A percentile compares a stretch with the other conserved stretches of the same genome.
Conservation (phyloP, 2,888 invertebrate genomes). For the Lasioglossum malachurum region DNA sequence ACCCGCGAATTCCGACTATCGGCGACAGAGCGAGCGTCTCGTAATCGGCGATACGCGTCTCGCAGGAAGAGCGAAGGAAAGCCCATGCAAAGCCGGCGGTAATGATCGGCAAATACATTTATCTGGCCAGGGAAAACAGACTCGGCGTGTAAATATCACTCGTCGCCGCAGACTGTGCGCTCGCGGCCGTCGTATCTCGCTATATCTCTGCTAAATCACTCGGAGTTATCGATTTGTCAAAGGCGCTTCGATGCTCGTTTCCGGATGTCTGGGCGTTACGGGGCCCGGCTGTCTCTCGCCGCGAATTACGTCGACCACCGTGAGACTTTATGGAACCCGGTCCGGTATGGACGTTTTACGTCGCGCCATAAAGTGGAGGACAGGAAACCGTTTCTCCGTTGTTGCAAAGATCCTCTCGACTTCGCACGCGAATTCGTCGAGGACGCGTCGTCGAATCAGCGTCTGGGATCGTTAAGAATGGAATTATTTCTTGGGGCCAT, state of each 20-base stretch:
- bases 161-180: conserved; percentile 37
- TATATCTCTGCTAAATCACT: conserved; percentile 46
- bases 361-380: background rate
- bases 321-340: background rate
- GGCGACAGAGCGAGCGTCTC: background rate
- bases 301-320: conserved; percentile 4
- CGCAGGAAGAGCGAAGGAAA: background rate
- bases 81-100: conserved; percentile 41
- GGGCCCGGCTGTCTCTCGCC: background rate
- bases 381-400: background rate
- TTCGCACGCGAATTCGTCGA: conserved; percentile 8
- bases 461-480: background rate
- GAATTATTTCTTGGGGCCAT: conserved; percentile 26
- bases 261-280: conserved; percentile 33
- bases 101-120: conserved; percentile 53
- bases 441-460: background rate
- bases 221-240: conserved; percentile 54
- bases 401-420: background rate
- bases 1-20: background rate
- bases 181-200: background rate
- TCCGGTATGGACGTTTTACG: background rate
- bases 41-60: conserved; percentile 24
- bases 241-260: conserved; percentile 31
- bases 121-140: conserved; percentile 49
- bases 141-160: conserved; percentile 43